Evolutionary conservation across 2,888 invertebrate species (phyloP), one percentile per base, ranked within the genome.

Genomic region (Cryptocheilus praepositus): DNA sequence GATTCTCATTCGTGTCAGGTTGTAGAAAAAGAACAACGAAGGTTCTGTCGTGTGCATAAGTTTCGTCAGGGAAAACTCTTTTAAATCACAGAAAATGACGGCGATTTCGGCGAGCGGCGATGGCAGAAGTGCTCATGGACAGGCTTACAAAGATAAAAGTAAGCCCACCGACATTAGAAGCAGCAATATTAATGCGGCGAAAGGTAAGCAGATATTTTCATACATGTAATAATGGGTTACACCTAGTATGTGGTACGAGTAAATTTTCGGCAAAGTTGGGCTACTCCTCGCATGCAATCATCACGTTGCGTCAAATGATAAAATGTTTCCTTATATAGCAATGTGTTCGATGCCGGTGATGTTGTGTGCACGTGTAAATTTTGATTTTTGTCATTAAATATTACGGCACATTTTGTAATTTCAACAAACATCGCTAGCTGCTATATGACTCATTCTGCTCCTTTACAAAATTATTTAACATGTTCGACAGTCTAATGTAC

Each of bases 181-280:
- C 78, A 98, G 98, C 89, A 99, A 99, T 89, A 98, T 99, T 84
- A 94, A 95, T 90, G 99, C 99, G 85, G 99, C 98, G 63, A 99
- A 98, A 95, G 97, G 98, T 98, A 58, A 58, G 15, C 18, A n/a
- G 2, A 2, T 2, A 2, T 18, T 53, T 16, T 22, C 53, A 13
- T n/a, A n/a, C 18, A 5, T 54, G 22, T 1, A 43, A 19, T 45
- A 44, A 15, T 1, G 13, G n/a, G n/a, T 45, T 46, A 16, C 1
- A 18, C 58, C n/a, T 15, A 8, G 25, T 51, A n/a, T 45, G 36
- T 28, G 0, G 16, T 11, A 5, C 11, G 0, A 22, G 25, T 2
- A 2, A 15, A n/a, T 1, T 0, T 25, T 36, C 44, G 22, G 21
- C 51, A 7, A 15, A 25, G 18, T 52, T 4, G 13, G 3, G 19